Conservation (phyloP, 2,888 invertebrate genomes). For the Prosopocoilus inquinatus region DNA sequence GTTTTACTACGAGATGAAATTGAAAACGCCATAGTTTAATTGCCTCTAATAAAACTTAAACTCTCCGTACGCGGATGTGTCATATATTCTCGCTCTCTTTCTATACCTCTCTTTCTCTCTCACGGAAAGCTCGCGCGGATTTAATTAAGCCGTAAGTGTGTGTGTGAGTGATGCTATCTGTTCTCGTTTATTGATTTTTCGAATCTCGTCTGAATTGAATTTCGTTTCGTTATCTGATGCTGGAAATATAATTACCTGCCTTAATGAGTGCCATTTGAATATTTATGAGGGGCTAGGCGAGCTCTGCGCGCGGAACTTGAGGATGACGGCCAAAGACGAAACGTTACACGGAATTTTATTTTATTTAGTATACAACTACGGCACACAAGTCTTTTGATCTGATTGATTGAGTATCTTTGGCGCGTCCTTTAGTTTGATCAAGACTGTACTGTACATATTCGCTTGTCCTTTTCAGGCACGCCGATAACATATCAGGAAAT, state of each 20-base stretch:
- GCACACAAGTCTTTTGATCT: too few relatives aligned
- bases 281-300: too few relatives aligned
- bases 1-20: slow-evolving; percentile 42
- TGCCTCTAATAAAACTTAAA: slow-evolving; percentile 46
- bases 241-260: slow-evolving; percentile 17
- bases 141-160: slow-evolving; percentile 45
- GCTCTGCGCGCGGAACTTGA: too few relatives aligned
- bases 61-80: slow-evolving; percentile 32
- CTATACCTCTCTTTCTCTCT: neutral
- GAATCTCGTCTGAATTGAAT: slow-evolving; percentile 29
- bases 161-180: slow-evolving; percentile 42
- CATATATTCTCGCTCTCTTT: neutral
- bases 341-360: too few relatives aligned
- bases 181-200: slow-evolving; percentile 42
- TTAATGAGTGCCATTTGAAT: slow-evolving; percentile 5
- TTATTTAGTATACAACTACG: too few relatives aligned
- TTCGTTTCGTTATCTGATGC: slow-evolving; percentile 23
- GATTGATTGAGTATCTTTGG: too few relatives aligned
- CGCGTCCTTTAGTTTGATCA: too few relatives aligned
- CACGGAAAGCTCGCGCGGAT: slow-evolving; percentile 30
- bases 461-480: too few relatives aligned
- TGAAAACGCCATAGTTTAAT: slow-evolving; percentile 47
- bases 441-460: too few relatives aligned
- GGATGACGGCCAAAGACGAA: too few relatives aligned
- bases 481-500: too few relatives aligned